phyloP scores from a whole-genome alignment of 2,888 invertebrate species.

The Drosophila neonasuta region DNA sequence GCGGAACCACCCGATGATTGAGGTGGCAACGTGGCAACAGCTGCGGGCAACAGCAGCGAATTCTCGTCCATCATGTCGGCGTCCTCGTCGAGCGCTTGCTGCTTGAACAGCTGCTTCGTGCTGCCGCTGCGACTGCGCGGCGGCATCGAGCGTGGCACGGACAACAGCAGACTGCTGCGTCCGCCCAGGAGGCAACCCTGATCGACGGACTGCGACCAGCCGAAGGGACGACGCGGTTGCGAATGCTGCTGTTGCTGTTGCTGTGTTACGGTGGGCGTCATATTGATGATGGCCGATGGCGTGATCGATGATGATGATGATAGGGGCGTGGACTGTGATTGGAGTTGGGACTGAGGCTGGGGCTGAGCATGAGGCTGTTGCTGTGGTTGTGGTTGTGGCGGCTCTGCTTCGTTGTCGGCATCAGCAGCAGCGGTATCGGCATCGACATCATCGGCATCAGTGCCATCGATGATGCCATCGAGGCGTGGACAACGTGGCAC shows the following conservation, averaged over 20 bases:
- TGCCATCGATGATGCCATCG: slow-evolving; percentile 3
- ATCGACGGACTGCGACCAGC: slow-evolving; percentile 80
- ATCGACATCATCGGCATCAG: background rate
- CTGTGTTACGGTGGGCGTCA: background rate
- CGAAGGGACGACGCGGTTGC: slow-evolving; percentile 69
- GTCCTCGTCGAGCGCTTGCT: slow-evolving; percentile 84
- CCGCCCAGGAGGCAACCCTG: slow-evolving; percentile 70
- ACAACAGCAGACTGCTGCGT: slow-evolving; percentile 74
- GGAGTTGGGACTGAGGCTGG: background rate
- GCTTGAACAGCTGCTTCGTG: slow-evolving; percentile 85
- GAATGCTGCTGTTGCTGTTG: background rate
- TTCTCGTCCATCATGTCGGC: slow-evolving; percentile 83
- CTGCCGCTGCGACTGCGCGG: slow-evolving; percentile 83
- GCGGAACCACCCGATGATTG: slow-evolving; percentile 2
- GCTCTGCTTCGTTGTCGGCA: background rate
- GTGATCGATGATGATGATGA: background rate
- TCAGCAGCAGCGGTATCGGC: background rate
- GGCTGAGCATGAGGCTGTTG: no score
- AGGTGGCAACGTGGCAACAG: background rate
- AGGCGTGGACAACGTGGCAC: slow-evolving; percentile 44
- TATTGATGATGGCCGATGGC: background rate
- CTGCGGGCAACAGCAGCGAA: slow-evolving; percentile 82
- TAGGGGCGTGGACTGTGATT: background rate
- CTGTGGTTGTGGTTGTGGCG: no score
- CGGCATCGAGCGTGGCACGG: slow-evolving; percentile 81